Evolutionary conservation across 2,113 vertebrate species (phyloP).

Genomic region (Glareola pratincola): DNA sequence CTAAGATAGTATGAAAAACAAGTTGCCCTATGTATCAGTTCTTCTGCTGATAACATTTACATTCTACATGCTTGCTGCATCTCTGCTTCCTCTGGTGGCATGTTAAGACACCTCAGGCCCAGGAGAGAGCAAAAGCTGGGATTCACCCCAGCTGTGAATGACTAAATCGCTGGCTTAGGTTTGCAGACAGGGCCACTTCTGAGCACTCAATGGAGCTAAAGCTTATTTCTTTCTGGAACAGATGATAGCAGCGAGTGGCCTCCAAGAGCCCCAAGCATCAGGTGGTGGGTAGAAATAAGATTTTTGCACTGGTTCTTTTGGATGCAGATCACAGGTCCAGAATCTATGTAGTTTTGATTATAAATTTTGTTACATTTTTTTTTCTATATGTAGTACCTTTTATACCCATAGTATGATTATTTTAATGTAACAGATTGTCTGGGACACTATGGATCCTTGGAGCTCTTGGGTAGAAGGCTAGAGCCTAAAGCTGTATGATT

Average conservation of each 20-base stretch:
- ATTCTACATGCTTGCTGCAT: background rate
- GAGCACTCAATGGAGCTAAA: background rate
- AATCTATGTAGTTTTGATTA: background rate
- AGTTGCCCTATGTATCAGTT: background rate
- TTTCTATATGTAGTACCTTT: background rate
- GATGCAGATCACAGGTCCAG: background rate
- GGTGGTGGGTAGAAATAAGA: background rate
- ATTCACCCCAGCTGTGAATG: background rate
- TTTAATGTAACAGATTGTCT: background rate
- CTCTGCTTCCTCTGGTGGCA: background rate
- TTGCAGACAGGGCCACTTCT: background rate
- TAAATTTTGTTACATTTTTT: background rate
- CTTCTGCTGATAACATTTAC: background rate
- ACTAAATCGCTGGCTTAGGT: background rate
- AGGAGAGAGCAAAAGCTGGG: fast-evolving
- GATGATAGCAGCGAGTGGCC: background rate
- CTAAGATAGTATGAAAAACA: background rate
- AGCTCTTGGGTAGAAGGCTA: background rate
- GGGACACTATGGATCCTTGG: background rate
- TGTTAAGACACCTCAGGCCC: background rate
- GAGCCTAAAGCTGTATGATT: background rate
- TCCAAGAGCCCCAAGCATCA: background rate
- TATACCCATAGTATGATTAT: background rate
- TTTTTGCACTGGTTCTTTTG: background rate
- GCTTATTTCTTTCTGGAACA: background rate